Evolutionary conservation across 2,113 vertebrate species (phyloP).

Genomic region (Poeciliopsis retropinna): DNA sequence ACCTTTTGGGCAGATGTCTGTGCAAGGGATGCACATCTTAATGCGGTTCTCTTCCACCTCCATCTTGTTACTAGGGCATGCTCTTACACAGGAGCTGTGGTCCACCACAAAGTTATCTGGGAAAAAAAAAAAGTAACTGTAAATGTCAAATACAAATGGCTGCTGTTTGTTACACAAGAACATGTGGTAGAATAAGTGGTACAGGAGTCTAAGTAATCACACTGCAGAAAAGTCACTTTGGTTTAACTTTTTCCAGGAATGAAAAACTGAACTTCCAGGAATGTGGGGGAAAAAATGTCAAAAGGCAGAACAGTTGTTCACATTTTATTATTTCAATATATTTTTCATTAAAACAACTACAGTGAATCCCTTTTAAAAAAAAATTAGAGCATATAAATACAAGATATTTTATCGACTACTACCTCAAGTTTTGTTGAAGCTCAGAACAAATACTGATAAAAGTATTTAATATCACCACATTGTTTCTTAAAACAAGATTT

Average conservation of each 20-base stretch:
- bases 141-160: constrained; percentile 47
- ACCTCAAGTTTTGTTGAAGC: not conserved
- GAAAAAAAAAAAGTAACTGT: constrained; percentile 37
- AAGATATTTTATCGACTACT: not conserved
- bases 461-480: not conserved
- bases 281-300: not conserved
- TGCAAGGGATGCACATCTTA: constrained; percentile 98
- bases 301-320: not conserved
- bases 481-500: not conserved
- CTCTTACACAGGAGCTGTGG: constrained; percentile 96
- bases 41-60: constrained; percentile 96
- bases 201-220: constrained; percentile 12
- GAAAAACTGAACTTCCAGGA: not conserved
- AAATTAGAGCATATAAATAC: not conserved
- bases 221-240: not conserved
- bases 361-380: no score
- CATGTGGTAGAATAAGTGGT: constrained; percentile 13
- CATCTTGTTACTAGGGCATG: constrained; percentile 97
- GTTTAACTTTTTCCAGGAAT: not conserved
- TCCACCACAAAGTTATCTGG: constrained; percentile 99
- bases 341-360: no score
- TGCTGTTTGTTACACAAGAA: constrained; percentile 38
- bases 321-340: not conserved
- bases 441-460: not conserved
- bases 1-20: constrained; percentile 99